Conservation (phyloP, 2,113 vertebrate genomes). For the Zonotrichia leucophrys region DNA sequence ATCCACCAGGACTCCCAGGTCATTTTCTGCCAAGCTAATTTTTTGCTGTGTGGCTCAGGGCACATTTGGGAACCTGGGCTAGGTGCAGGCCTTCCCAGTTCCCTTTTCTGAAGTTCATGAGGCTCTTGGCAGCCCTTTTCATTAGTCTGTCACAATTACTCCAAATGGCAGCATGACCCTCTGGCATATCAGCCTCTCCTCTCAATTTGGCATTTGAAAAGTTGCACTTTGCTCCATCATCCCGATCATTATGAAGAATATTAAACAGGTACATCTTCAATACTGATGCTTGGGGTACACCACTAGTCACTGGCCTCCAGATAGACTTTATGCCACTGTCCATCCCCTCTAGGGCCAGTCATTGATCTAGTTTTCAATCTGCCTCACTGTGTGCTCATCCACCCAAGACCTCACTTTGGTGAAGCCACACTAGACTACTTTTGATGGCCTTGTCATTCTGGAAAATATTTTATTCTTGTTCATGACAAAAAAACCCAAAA, state of each 20-base stretch:
- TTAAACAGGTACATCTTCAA: neutral
- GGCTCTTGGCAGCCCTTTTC: neutral
- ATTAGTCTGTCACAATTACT: neutral
- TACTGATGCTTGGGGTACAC: neutral
- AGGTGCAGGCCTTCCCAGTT: neutral
- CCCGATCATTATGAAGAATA: neutral
- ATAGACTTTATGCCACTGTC: neutral
- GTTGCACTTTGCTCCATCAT: neutral
- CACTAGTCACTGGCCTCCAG: neutral
- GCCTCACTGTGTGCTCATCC: neutral
- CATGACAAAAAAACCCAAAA: neutral
- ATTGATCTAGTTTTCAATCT: neutral
- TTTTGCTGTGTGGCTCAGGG: accelerated
- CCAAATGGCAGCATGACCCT: neutral
- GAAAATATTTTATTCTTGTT: neutral
- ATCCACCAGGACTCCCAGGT: neutral
- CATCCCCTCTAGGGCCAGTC: neutral
- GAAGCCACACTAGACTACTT: neutral
- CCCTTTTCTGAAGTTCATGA: neutral
- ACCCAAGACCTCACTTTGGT: neutral
- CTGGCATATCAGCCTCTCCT: neutral
- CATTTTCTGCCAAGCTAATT: neutral
- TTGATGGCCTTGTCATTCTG: neutral
- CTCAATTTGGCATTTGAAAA: neutral
- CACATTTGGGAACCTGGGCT: neutral